Percentiles rank a stretch among this genome's conserved stretches.
Conservation (phyloP, 2,797 vertebrate species). For the Numenius phaeopus region DNA sequence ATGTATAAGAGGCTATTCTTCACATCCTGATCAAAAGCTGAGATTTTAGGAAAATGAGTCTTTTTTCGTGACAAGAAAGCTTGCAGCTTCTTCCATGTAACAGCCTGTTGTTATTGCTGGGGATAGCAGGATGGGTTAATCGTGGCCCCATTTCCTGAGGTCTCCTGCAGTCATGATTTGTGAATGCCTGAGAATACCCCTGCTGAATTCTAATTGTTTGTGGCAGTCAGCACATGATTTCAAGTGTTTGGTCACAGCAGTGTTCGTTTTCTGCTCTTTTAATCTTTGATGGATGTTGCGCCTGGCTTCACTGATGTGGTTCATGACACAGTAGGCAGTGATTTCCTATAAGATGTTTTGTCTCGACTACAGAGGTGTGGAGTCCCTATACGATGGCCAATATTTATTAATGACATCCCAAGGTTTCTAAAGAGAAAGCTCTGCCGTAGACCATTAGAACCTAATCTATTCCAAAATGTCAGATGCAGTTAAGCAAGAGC, state of each 20-base stretch:
- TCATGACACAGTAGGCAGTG: conserved; percentile 61
- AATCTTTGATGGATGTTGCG: conserved; percentile 77
- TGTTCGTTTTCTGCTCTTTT: conserved; percentile 75
- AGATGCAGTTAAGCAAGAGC: conserved; percentile 46
- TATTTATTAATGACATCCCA: conserved; percentile 71
- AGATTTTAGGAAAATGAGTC: neutral
- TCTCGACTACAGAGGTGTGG: conserved; percentile 52
- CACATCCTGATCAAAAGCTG: neutral
- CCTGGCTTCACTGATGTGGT: conserved; percentile 73
- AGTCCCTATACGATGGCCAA: conserved; percentile 37
- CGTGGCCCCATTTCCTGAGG: conserved; percentile 49
- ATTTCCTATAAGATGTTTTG: conserved; percentile 75
- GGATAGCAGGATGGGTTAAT: conserved; percentile 65
- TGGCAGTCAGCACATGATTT: conserved; percentile 74
- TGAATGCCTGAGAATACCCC: conserved; percentile 69
- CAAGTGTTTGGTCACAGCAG: conserved; percentile 77
- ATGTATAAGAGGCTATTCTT: neutral
- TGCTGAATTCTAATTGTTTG: conserved; percentile 77
- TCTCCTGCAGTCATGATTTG: conserved; percentile 70
- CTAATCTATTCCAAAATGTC: conserved; percentile 65
- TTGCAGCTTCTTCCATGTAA: neutral
- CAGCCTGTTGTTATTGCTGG: neutral
- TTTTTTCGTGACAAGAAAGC: neutral
- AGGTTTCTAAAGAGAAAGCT: conserved; percentile 48
- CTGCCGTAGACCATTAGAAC: conserved; percentile 28